phyloP scores from a whole-genome alignment of 2,113 vertebrate genomes.

The Microtus oregoni region DNA sequence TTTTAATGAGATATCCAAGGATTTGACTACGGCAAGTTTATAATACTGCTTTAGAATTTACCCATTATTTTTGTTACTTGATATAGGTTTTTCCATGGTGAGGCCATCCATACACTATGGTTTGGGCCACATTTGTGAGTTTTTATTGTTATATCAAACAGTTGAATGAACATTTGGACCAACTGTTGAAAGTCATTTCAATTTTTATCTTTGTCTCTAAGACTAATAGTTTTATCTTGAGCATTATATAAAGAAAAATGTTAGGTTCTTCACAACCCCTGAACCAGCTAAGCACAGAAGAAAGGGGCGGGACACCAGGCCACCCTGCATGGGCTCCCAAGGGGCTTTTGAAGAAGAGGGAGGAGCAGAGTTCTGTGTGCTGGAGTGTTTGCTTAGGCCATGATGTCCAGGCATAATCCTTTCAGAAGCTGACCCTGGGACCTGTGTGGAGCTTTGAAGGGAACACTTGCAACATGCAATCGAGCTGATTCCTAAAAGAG shows the following conservation, averaged over 20 bases:
- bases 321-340: not conserved
- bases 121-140: not conserved
- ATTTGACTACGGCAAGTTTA: not conserved
- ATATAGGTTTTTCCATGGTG: not conserved
- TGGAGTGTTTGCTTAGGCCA: not conserved
- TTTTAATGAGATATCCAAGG: not conserved
- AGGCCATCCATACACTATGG: not conserved
- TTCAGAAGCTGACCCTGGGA: not conserved
- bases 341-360: not conserved
- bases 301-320: not conserved
- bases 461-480: not conserved
- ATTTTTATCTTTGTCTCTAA: not conserved
- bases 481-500: conserved; percentile 28
- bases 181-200: not conserved
- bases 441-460: not conserved
- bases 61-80: not conserved
- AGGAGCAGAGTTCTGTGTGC: not conserved
- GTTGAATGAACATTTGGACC: not conserved
- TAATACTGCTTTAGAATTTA: not conserved
- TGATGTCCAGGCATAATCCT: not conserved
- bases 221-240: not conserved
- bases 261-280: not conserved
- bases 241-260: not conserved
- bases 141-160: not conserved
- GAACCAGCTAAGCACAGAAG: not conserved